Evolutionary conservation across 2,113 vertebrate species (phyloP), one percentile per base, ranked within the genome.

Genomic region (Motacilla alba): DNA sequence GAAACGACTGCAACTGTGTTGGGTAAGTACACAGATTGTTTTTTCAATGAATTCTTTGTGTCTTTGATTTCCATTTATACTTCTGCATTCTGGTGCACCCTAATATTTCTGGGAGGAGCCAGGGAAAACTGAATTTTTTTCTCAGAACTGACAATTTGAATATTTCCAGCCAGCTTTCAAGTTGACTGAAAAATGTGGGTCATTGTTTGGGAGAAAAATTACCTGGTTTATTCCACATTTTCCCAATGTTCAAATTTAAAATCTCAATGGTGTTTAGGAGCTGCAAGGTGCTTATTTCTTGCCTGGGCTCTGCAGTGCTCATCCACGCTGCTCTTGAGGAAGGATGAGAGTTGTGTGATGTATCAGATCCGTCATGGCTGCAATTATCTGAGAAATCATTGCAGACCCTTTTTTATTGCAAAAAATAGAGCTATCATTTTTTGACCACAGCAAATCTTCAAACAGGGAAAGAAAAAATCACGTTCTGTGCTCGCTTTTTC

Each of bases 31-130:
- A 59, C 15, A 52, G 75, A 75, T 83, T 83, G 67, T 63, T 66
- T 90, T 90, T 86, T 86, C 90, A 95, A 67, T 93, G 33, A 83
- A 78, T 90, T 92, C 79, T 82, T 87, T 88, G 43, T 92, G 52
- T 66, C n/a, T 70, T 90, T 86, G 60, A 80, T 90, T 81, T 93
- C 79, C 59, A 86, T 77, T 81, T 90, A 59, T 50, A 67, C 76
- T 63, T 93, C 55, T 78, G 55, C 85, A 67, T 91, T 88, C 83
- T 72, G 60, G 37, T 81, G 64, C 28, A 78, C 60, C 69, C 46
- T 93, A 91, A 67, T 63, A 78, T 46, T 90, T 90, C 82, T 94
- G 73, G 68, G 63, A 67, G 64, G 30, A 93, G 68, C 37, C 72
- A 93, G 70, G 17, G 59, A 79, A 64, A 52, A 39, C 3, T 16